Conservation (phyloP, 1,140 invertebrate genomes). For the Monomorium pharaonis region DNA sequence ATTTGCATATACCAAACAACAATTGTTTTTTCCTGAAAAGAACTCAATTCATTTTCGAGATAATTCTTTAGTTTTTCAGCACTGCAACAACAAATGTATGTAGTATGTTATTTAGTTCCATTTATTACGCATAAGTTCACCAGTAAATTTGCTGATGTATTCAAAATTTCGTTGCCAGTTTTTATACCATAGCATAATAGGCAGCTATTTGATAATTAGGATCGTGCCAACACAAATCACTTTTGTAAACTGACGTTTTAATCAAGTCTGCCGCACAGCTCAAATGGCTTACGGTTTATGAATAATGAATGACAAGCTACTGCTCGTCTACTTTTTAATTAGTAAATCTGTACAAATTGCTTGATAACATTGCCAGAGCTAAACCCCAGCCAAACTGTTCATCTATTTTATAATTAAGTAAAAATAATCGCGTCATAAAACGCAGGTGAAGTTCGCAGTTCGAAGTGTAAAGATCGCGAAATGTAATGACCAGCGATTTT, state of each 20-base stretch:
- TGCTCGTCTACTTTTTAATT: conserved; percentile 31
- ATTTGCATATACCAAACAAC: neutral
- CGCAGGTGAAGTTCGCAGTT: neutral
- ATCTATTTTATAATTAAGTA: neutral
- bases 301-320: conserved; percentile 35
- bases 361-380: neutral
- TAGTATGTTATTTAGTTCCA: neutral
- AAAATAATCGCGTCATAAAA: neutral
- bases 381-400: neutral
- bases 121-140: neutral
- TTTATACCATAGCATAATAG: neutral
- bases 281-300: conserved; percentile 17
- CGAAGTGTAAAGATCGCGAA: neutral
- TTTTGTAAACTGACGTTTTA: conserved; percentile 16
- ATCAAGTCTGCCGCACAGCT: conserved; percentile 11
- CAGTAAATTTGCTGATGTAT: neutral
- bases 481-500: neutral
- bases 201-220: conserved; percentile 6
- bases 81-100: neutral
- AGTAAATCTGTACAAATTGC: conserved; percentile 6
- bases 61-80: conserved; percentile 6
- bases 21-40: neutral
- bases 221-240: neutral
- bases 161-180: neutral
- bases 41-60: neutral